phyloP scores from a whole-genome alignment of 2,113 vertebrate genomes.

The Tenebrosternarchus preto region DNA sequence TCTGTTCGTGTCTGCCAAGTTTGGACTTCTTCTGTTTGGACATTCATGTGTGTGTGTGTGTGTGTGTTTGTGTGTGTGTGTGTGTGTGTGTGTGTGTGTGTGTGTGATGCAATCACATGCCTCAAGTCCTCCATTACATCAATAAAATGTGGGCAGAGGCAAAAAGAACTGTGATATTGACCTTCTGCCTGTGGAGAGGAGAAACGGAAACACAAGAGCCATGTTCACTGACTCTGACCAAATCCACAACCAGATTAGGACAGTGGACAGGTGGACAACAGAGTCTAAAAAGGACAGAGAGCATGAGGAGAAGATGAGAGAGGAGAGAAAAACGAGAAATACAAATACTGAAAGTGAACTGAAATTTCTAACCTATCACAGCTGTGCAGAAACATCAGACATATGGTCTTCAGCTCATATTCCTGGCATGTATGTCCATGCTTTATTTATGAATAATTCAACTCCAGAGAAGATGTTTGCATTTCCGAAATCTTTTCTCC shows the following conservation, averaged over 20 bases:
- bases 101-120: not conserved
- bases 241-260: constrained; percentile 15
- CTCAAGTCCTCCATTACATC: not conserved
- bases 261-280: constrained; percentile 10
- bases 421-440: not conserved
- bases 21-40: not conserved
- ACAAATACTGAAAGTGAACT: constrained; percentile 6
- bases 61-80: constrained; percentile 5
- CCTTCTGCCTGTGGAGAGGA: not conserved
- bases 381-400: constrained; percentile 28
- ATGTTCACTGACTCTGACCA: not conserved
- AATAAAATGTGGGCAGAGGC: constrained; percentile 12
- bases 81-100: not conserved
- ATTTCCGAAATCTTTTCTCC: constrained; percentile 9
- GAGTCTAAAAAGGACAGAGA: constrained; percentile 18
- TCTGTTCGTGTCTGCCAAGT: not conserved
- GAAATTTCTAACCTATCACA: constrained; percentile 21
- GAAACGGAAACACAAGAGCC: not conserved
- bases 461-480: not conserved
- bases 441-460: constrained; percentile 46
- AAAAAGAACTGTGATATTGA: not conserved
- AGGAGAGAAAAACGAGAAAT: not conserved
- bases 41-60: not conserved
- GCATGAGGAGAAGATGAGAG: not conserved
- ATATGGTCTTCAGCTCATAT: constrained; percentile 27